A percentile compares a stretch with the other conserved stretches of the same genome.
phyloP scores from a whole-genome alignment of 2,113 vertebrate species.

The Phylloscopus whistleri region DNA sequence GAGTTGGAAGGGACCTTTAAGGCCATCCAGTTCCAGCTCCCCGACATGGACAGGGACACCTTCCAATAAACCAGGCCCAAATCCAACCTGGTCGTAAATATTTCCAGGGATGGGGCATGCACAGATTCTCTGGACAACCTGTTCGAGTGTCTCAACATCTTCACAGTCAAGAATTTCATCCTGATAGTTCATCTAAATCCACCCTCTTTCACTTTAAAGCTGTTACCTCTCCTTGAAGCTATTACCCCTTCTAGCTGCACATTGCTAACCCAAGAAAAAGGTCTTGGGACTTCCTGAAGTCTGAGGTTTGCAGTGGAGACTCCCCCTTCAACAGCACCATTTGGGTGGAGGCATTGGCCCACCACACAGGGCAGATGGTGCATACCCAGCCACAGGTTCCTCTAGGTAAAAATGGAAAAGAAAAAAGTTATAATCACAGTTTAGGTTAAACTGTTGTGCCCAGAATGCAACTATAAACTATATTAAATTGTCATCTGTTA shows the following conservation, averaged over 20 bases:
- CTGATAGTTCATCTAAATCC: background rate
- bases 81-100: background rate
- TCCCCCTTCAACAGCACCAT: background rate
- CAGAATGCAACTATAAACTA: background rate
- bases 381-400: background rate
- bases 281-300: background rate
- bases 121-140: background rate
- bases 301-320: background rate
- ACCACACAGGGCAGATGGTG: background rate
- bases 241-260: background rate
- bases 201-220: background rate
- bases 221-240: too few relatives aligned
- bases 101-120: background rate
- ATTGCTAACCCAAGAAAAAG: background rate
- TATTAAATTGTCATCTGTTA: background rate
- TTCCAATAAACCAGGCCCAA: background rate
- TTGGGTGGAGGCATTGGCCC: background rate
- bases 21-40: background rate
- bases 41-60: fast-evolving
- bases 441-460: background rate
- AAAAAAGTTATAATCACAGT: background rate
- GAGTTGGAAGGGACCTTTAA: background rate
- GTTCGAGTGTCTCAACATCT: background rate
- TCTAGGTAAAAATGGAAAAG: background rate
- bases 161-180: background rate